phyloP scores from a whole-genome alignment of 2,113 vertebrate species.

The Equus quagga region DNA sequence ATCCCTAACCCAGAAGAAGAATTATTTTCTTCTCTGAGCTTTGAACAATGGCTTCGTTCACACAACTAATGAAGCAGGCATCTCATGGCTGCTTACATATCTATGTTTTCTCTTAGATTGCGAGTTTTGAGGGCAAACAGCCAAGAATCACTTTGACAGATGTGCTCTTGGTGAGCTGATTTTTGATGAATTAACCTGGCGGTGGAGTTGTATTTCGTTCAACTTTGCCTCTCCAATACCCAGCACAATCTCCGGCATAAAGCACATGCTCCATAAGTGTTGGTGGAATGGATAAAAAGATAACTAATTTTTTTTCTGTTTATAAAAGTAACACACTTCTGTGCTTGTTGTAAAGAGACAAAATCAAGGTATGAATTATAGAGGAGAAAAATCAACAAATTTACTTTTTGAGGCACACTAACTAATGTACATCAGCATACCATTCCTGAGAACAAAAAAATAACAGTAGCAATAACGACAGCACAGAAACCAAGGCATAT shows the following conservation, averaged over 20 bases:
- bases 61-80: neutral
- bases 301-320: neutral
- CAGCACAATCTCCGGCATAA: neutral
- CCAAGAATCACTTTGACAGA: neutral
- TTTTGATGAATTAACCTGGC: neutral
- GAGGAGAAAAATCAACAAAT: neutral
- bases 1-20: neutral
- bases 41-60: neutral
- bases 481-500: neutral
- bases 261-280: neutral
- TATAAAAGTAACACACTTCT: neutral
- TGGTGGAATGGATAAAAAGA: neutral
- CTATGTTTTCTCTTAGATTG: neutral
- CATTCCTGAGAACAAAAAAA: conserved; percentile 27
- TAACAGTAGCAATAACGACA: neutral
- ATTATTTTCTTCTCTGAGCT: neutral
- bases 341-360: neutral
- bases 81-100: neutral
- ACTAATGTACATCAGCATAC: neutral
- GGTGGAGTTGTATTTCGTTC: neutral
- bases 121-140: neutral
- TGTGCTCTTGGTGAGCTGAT: neutral
- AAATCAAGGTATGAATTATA: neutral
- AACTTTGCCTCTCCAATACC: neutral
- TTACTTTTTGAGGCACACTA: neutral